Percentiles rank a stretch among this genome's conserved stretches.
Conservation (phyloP, 2,797 vertebrate species). For the Australoheros facetus region DNA sequence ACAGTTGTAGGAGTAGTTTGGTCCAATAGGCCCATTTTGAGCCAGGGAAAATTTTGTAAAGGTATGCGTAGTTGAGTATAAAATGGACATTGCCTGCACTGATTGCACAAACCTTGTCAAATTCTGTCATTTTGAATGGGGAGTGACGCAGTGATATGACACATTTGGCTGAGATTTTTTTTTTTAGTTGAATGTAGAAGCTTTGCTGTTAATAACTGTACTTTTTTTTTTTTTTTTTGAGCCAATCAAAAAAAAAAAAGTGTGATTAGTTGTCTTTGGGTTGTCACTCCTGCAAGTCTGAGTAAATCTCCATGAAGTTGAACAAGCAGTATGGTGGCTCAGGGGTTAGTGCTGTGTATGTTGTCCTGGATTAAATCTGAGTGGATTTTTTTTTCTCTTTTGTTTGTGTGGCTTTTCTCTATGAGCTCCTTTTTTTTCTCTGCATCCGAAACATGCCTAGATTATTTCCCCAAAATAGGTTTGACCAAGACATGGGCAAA, state of each 20-base stretch:
- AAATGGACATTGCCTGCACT: background rate
- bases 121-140: background rate
- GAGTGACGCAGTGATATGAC: background rate
- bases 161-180: too few species aligned
- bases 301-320: background rate
- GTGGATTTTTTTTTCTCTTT: background rate
- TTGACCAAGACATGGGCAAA: background rate
- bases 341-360: background rate
- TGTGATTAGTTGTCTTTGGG: background rate
- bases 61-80: background rate
- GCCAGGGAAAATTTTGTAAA: background rate
- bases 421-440: background rate
- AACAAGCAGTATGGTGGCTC: background rate
- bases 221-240: too few species aligned
- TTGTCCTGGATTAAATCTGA: background rate
- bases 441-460: background rate
- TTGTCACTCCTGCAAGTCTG: background rate
- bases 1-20: background rate
- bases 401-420: too few species aligned
- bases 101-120: background rate
- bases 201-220: too few species aligned
- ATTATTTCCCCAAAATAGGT: background rate
- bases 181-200: too few species aligned
- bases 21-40: background rate
- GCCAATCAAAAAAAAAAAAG: too few species aligned